A percentile compares a stretch with the other conserved stretches of the same genome.
Conservation (phyloP, 2,888 invertebrate species). For the Catonia carolina region DNA sequence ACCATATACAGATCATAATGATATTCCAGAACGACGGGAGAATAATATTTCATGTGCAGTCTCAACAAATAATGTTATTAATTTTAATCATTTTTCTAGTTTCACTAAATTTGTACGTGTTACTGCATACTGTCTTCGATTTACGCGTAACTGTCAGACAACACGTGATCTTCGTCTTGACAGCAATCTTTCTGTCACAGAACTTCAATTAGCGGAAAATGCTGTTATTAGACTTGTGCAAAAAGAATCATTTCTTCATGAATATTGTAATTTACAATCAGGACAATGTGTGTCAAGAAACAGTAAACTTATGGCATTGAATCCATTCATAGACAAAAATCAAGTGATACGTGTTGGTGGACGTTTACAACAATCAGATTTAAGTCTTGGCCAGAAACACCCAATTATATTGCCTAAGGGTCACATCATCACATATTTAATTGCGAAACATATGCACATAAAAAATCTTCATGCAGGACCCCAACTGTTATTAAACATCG, state of each 20-base stretch:
- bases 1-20: too few relatives aligned
- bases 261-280: background rate
- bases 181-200: background rate
- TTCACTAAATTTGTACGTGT: constrained; percentile 8
- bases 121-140: constrained; percentile 1
- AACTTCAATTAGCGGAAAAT: background rate
- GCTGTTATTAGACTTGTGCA: background rate
- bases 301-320: background rate
- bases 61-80: too few relatives aligned
- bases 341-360: constrained; percentile 20
- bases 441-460: constrained; percentile 18
- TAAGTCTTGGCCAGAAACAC: constrained; percentile 18
- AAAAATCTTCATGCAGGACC: constrained; percentile 18
- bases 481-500: constrained; percentile 9
- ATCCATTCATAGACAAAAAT: constrained; percentile 5
- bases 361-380: background rate
- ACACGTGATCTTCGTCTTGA: background rate
- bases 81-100: background rate
- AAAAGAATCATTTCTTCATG: background rate
- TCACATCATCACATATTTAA: constrained; percentile 15
- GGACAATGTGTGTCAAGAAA: background rate
- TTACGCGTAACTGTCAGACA: background rate
- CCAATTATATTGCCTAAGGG: constrained; percentile 23
- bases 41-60: background rate
- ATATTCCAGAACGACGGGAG: too few relatives aligned